Percentiles rank a stretch among this genome's conserved stretches.
Conservation (phyloP, 2,113 vertebrate species). For the Mugil cephalus region DNA sequence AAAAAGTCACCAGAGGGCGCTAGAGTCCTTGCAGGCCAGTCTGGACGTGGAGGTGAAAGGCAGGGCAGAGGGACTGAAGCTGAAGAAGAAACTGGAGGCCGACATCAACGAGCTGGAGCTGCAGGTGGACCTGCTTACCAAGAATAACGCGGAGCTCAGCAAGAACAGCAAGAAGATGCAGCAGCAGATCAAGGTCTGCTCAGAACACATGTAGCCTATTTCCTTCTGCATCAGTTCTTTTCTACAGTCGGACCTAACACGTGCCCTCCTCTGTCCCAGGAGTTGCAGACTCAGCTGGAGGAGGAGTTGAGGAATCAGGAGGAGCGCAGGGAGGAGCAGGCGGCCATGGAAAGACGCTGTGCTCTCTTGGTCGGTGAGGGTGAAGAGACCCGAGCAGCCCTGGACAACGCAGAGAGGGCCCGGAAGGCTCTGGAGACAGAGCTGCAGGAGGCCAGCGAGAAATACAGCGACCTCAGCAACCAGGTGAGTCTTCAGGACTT, state of each 20-base stretch:
- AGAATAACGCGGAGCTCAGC: conserved; percentile 80
- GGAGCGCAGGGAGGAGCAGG: conserved; percentile 79
- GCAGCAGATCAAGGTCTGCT: conserved; percentile 84
- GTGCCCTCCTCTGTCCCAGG: conserved; percentile 61
- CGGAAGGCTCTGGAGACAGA: conserved; percentile 82
- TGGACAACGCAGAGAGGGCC: conserved; percentile 79
- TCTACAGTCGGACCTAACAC: neutral
- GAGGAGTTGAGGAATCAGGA: conserved; percentile 80
- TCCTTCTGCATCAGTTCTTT: too few relatives aligned
- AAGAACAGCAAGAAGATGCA: conserved; percentile 85
- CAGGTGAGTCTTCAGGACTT: conserved; percentile 70
- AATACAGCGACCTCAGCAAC: conserved; percentile 81
- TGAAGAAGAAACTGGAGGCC: conserved; percentile 85
- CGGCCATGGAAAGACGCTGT: conserved; percentile 81
- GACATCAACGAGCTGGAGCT: conserved; percentile 83
- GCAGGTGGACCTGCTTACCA: conserved; percentile 82
- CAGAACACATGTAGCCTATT: fast-evolving
- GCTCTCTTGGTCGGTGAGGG: conserved; percentile 73
- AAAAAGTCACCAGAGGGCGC: conserved; percentile 84
- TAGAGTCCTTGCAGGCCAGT: conserved; percentile 84
- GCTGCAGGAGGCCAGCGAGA: conserved; percentile 80
- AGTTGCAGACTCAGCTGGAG: conserved; percentile 85
- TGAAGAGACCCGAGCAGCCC: conserved; percentile 66
- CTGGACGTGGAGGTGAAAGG: conserved; percentile 84
- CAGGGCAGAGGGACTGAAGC: conserved; percentile 75